Evolutionary conservation across 2,797 vertebrate species (phyloP), one percentile per base, ranked within the genome.

Genomic region (Clarias laeviceps): DNA sequence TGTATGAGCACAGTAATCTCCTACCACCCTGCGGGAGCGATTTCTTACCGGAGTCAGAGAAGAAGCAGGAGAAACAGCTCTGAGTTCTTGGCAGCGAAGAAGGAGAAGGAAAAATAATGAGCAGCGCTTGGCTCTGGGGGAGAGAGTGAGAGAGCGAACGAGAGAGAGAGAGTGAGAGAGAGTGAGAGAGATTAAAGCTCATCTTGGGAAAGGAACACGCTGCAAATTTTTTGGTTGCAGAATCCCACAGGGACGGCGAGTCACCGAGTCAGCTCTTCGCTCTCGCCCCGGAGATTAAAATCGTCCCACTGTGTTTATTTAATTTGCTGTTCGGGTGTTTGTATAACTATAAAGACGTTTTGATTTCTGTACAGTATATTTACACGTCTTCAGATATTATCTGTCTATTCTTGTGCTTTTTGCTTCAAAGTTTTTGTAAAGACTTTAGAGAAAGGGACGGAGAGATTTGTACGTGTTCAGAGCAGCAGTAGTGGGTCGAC

Each of bases 61-160:
- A 73, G 37, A 83, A 34, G 50, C 37, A 7, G 5, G 57, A 62
- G 27, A 40, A 62, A 27, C 61, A 65, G 57, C 29, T 59, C 57
- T 0, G 56, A 72, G 68, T 83, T 82, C 29, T 34, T 45, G 68
- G 22, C 82, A 82, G 62, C 66, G 61, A 61, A 82, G 34, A 17
- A 17, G 24, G 56, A 72, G 57, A 72, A 73, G 69, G 7, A 73
- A 62, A 74, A 64, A 65, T 76, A 83, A 76, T 64, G 82, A 72
- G 82, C 56, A 73, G 69, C 82, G 34, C 14, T 82, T 70, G 29
- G 82, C 82, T 62, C 32, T 27, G 59, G 27, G 20, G 40, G 74
- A 61, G 66, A 29, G 15, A 45, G 4, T 50, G 7, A 68, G 37
- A 61, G 32, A 62, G n/a, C n/a, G n/a, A n/a, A n/a, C n/a, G n/a